phyloP scores from a whole-genome alignment of 1,140 invertebrate genomes.

The Pseudomyrmex sp. region DNA sequence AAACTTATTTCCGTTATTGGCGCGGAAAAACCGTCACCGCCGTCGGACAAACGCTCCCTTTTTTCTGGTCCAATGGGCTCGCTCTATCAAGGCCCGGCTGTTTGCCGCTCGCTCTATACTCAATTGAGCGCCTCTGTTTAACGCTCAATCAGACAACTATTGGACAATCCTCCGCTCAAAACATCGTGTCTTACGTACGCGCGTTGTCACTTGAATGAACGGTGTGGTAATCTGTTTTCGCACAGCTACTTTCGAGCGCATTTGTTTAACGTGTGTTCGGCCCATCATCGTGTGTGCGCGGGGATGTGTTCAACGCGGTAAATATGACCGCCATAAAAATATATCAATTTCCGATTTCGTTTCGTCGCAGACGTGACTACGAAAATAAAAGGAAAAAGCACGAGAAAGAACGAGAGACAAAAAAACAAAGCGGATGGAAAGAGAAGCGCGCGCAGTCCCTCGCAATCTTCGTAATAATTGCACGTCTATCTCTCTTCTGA shows the following conservation, averaged over 20 bases:
- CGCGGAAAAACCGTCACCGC: conserved; percentile 12
- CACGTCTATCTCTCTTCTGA: conserved; percentile 32
- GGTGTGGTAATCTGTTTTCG: conserved; percentile 15
- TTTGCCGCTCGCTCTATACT: conserved; percentile 40
- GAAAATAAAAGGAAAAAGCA: not conserved
- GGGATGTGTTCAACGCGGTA: not conserved
- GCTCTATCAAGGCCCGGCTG: conserved; percentile 46
- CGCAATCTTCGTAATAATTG: conserved; percentile 67
- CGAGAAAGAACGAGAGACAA: not conserved
- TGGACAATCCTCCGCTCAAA: conserved; percentile 14
- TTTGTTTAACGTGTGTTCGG: not conserved
- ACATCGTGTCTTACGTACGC: conserved; percentile 38
- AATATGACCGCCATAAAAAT: not conserved
- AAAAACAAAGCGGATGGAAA: conserved; percentile 22
- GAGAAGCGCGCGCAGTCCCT: not conserved
- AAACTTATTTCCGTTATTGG: conserved; percentile 35
- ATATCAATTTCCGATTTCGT: conserved; percentile 14
- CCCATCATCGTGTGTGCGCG: too few species aligned
- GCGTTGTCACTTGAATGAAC: conserved; percentile 13
- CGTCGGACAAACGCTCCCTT: conserved; percentile 25
- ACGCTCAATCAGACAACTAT: conserved; percentile 61
- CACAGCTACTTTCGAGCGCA: not conserved
- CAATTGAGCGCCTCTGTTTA: conserved; percentile 59
- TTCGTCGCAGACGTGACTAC: not conserved
- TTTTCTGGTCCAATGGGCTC: conserved; percentile 39